These are phyloP conservation scores for Callopanchax toddi DNA, from an alignment of 2,113 vertebrate species.

Conservation along the genomic window DNA sequence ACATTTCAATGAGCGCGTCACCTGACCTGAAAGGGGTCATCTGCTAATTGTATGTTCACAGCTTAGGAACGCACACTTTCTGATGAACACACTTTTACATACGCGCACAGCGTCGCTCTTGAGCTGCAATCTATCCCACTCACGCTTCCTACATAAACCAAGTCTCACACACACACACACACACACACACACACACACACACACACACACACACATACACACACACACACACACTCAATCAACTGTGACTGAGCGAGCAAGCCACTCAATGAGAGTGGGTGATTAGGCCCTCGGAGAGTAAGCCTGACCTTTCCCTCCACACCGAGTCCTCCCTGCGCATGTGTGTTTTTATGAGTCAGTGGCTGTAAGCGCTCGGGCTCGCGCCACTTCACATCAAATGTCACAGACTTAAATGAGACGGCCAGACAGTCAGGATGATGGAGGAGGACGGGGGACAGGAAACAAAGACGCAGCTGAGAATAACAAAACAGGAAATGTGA, in stretches of 20 bases:
- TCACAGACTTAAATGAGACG: slow-evolving; percentile 70
- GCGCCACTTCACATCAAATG: slow-evolving; percentile 77
- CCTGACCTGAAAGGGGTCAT: slow-evolving; percentile 57
- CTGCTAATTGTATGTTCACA: slow-evolving; percentile 55
- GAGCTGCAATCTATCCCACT: slow-evolving; percentile 35
- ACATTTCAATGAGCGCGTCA: slow-evolving; percentile 31
- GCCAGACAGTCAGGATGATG: slow-evolving; percentile 34
- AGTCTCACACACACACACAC: background rate
- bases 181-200: background rate
- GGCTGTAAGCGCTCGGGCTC: slow-evolving; percentile 55
- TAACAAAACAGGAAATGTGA: background rate
- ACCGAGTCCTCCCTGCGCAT: slow-evolving; percentile 62
- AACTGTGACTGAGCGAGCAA: slow-evolving; percentile 66
- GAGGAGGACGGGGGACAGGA: background rate
- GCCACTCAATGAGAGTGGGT: slow-evolving; percentile 75
- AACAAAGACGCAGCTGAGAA: background rate
- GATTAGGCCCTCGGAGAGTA: slow-evolving; percentile 78
- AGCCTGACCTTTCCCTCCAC: slow-evolving; percentile 78
- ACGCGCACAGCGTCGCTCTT: slow-evolving; percentile 35
- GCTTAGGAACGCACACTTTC: slow-evolving; percentile 45
- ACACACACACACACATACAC: slow-evolving; percentile 22
- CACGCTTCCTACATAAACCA: slow-evolving; percentile 33
- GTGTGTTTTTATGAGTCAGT: slow-evolving; percentile 75
- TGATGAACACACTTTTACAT: slow-evolving; percentile 32
- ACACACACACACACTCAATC: slow-evolving; percentile 53